Evolutionary conservation across 2,113 vertebrate species (phyloP).

Genomic region (Myanophis thanlyinensis): DNA sequence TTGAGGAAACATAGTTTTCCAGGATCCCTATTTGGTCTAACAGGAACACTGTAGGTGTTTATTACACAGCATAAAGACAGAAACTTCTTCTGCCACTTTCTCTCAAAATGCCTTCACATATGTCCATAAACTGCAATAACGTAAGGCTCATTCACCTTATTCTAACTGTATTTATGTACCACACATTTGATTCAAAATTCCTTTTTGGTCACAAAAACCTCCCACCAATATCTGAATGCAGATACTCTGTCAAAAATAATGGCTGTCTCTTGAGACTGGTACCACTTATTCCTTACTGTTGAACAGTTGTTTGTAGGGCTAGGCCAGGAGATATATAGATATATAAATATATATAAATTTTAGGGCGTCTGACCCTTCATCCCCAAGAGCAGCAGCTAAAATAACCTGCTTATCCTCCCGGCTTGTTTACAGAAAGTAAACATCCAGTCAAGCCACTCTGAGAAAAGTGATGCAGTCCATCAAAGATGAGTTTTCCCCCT

Average conservation of each 20-base stretch:
- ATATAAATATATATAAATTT: background rate
- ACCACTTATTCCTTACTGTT: background rate
- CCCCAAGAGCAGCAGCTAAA: background rate
- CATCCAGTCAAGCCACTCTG: background rate
- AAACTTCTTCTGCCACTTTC: background rate
- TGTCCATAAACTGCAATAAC: background rate
- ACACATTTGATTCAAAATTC: fast-evolving
- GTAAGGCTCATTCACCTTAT: background rate
- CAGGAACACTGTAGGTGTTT: background rate
- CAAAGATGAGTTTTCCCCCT: background rate
- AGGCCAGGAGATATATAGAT: background rate
- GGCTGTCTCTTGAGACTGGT: background rate
- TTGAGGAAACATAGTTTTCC: background rate
- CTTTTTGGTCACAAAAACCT: background rate
- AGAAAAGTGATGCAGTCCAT: background rate
- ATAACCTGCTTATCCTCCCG: background rate
- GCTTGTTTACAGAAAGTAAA: background rate
- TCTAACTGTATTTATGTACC: background rate
- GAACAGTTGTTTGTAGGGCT: background rate
- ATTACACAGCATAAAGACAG: background rate
- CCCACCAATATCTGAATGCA: background rate
- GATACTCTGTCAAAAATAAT: background rate
- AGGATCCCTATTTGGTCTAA: background rate
- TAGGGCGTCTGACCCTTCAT: background rate
- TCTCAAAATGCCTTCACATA: background rate